Conservation (phyloP, 2,888 invertebrate genomes). For the Graphium colonna region DNA sequence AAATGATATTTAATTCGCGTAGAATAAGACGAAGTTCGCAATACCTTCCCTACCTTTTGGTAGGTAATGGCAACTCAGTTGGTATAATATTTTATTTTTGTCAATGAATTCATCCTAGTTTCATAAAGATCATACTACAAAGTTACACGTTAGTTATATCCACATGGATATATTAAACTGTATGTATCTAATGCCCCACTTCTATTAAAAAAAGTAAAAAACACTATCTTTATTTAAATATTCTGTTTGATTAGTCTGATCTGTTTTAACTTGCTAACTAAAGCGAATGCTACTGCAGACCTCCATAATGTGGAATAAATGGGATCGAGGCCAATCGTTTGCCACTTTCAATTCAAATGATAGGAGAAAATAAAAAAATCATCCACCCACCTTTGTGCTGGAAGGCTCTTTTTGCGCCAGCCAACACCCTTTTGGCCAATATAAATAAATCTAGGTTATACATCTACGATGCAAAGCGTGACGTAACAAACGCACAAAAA, state of each 20-base stretch:
- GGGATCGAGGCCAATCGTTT: slow-evolving; percentile 14
- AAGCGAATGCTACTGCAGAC: slow-evolving; percentile 2
- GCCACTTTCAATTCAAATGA: not conserved
- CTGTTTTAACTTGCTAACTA: slow-evolving; percentile 6
- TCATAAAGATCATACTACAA: not conserved
- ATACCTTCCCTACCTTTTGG: too few relatives aligned
- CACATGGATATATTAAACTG: too few relatives aligned
- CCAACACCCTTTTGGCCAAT: too few relatives aligned
- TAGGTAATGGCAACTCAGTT: too few relatives aligned
- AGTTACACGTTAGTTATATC: too few relatives aligned
- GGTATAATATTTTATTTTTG: not conserved
- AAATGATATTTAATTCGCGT: too few relatives aligned
- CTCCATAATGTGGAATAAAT: slow-evolving; percentile 4
- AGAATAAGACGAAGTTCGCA: too few relatives aligned
- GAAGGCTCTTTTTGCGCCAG: too few relatives aligned
- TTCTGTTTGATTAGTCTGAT: not conserved
- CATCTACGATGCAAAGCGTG: too few relatives aligned
- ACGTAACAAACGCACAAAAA: too few relatives aligned
- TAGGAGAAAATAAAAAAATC: not conserved
- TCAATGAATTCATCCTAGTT: not conserved
- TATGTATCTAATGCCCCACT: not conserved
- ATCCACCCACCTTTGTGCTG: too few relatives aligned
- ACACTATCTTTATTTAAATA: not conserved
- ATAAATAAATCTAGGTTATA: too few relatives aligned
- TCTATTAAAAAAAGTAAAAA: not conserved